Evolutionary conservation across 2,888 invertebrate genomes (phyloP), one percentile per base, ranked within the genome.

Genomic region (Rhogogaster chlorosoma): DNA sequence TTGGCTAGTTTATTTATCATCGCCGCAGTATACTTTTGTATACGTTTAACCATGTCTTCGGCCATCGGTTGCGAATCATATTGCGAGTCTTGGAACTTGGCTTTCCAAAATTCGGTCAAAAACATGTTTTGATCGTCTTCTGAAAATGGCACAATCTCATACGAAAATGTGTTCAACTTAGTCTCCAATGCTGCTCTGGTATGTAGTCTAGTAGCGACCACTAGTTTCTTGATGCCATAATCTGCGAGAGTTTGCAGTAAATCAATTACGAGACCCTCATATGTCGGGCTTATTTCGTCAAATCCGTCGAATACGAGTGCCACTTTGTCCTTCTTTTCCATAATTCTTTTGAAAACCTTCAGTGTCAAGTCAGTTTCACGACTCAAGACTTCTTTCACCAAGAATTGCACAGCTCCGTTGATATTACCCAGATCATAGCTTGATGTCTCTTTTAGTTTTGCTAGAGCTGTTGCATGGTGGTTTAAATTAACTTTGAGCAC

Each of bases 241-340:
- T 71, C 42, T 42, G 71, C 36, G 15, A 71, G 42, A n/a, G 22
- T 15, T 26, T 1, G n/a, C 36, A 71, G 22, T 26, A 71, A 38
- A 9, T 38, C 0, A 26, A 38, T 71, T 0, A 71, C 71, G 0
- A 22, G 38, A 12, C 9, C n/a, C 22, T n/a, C 71, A 38, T 71
- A 42, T 3, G 10, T 42, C 29, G 71, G 42, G 22, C 38, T 38
- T 18, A 71, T 38, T 36, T 71, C 71, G 12, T 71, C 71, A 2
- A 71, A 71, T 42, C 71, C 71, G 22, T 71, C 71, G 22, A 71
- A 38, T 71, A 71, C 15, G 2, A 71, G n/a, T n/a, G 71, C 42
- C 42, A 26, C 71, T 26, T 26, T 29, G 22, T 18, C 12, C 12
- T 38, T 36, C 12, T 15, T 22, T 15, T 71, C 7, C 6, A 71